phyloP scores from a whole-genome alignment of 2,113 vertebrate genomes.

The Microcebus tavaratra region DNA sequence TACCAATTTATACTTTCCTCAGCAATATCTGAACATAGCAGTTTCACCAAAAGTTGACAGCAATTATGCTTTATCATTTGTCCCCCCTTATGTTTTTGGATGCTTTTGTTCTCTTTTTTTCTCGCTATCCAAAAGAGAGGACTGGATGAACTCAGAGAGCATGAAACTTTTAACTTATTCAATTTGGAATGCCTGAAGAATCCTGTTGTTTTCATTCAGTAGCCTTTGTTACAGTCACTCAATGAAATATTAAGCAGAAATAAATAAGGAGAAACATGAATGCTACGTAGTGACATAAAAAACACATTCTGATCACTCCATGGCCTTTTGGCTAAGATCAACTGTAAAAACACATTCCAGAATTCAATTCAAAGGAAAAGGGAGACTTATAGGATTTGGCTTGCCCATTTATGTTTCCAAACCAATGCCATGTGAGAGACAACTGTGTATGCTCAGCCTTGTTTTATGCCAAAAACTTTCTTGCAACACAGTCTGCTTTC shows the following conservation, averaged over 20 bases:
- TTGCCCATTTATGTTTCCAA: conserved; percentile 65
- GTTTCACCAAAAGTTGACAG: conserved; percentile 28
- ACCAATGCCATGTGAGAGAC: conserved; percentile 58
- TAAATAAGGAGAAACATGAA: conserved; percentile 36
- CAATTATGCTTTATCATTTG: neutral
- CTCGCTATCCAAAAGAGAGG: neutral
- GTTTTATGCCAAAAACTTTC: conserved; percentile 60
- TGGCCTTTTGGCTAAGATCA: neutral
- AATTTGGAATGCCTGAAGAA: neutral
- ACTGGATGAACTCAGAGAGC: neutral
- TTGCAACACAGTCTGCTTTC: conserved; percentile 64
- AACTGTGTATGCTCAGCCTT: conserved; percentile 41
- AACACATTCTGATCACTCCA: neutral
- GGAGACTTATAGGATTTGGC: conserved; percentile 33
- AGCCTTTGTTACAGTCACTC: neutral
- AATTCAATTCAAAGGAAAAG: conserved; percentile 56
- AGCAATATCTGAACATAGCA: neutral
- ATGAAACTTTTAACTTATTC: neutral
- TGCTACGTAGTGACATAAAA: neutral
- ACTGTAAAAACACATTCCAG: neutral
- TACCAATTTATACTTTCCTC: conserved; percentile 33
- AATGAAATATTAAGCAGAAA: conserved; percentile 30
- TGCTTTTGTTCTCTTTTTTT: neutral
- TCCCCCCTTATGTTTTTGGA: neutral
- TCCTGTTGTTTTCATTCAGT: conserved; percentile 32